Base-by-base conservation (phyloP, 1,140 invertebrate species). In the Musca vetustissima region DNA sequence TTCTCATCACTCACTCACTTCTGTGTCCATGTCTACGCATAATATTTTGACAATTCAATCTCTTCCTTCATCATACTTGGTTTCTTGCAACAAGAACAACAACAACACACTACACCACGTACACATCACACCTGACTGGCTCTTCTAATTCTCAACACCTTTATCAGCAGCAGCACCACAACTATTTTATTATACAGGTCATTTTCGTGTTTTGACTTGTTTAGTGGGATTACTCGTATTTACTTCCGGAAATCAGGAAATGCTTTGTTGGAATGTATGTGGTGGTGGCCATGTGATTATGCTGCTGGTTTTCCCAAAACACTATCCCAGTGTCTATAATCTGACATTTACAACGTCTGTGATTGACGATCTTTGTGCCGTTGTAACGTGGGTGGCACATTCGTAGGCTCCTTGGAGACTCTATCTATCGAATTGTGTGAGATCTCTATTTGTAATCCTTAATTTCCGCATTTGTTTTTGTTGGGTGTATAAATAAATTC, bases 351-450 rank as follows among this genome's bases (percentile, higher is more conserved):
- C 67, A 69, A 48, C 25, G 17, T 53, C 14, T 32, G 52, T 69
- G 68, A 69, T 69, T 69, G 68, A 69, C 64, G 68, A 69, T 59
- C 52, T 43, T 7, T 43, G 36, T 43, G 6, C 11, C 4, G 36
- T 43, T 43, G 21, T 64, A 69, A 69, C 68, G 68, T 69, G 68
- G 68, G 68, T 32, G 68, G 53, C 61, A 69, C 22, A 65, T 48
- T 59, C 59, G 19, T 61, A 53, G 32, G 22, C 66, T 47, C 24
- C 47, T 53, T 67, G 24, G 9, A 32, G 9, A 66, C 28, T 8
- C 3, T 28, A 53, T 32, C 4, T 66, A 8, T 24, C 8, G 25
- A 17, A 15, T 25, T n/a, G 22, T 28, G 13, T 43, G 17, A 43
- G 66, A 67, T 65, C 19, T 65, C 47, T 64, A 64, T 25, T 53